A percentile compares a stretch with the other conserved stretches of the same genome.
Evolutionary conservation across 2,113 vertebrate genomes (phyloP).

Genomic region (Trogon melanurus): DNA sequence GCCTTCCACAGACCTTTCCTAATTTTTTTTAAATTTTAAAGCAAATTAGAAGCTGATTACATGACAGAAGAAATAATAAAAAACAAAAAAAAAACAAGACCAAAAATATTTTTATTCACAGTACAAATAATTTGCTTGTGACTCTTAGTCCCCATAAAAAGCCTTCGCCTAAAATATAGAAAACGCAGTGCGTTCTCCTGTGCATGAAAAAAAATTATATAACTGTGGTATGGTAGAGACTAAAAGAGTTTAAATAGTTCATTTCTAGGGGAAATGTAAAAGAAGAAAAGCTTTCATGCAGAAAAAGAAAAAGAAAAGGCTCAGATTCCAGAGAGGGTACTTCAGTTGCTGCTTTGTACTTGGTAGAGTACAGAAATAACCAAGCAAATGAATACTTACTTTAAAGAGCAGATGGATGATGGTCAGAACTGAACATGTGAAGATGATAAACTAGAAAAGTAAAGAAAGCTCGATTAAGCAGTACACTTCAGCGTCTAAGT

Average conservation of each 20-base stretch:
- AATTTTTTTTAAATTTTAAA: background rate
- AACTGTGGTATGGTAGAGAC: background rate
- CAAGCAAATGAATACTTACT: background rate
- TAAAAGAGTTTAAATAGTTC: background rate
- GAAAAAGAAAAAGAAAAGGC: background rate
- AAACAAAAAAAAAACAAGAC: background rate
- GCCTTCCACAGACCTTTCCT: background rate
- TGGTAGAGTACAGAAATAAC: background rate
- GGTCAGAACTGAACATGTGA: background rate
- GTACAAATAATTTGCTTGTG: background rate
- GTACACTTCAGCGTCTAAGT: background rate
- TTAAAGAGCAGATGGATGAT: background rate
- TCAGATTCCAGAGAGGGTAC: background rate
- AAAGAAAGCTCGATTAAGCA: background rate
- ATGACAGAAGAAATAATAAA: background rate
- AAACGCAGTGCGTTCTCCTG: background rate
- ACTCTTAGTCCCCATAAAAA: background rate
- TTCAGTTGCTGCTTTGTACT: background rate
- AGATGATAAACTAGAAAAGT: background rate
- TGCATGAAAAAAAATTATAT: background rate
- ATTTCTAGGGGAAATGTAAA: background rate
- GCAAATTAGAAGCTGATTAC: background rate
- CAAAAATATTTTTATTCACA: background rate
- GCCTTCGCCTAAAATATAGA: background rate
- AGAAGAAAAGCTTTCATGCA: background rate